phyloP scores from a whole-genome alignment of 1,140 invertebrate species.

The Hetaerina americana region DNA sequence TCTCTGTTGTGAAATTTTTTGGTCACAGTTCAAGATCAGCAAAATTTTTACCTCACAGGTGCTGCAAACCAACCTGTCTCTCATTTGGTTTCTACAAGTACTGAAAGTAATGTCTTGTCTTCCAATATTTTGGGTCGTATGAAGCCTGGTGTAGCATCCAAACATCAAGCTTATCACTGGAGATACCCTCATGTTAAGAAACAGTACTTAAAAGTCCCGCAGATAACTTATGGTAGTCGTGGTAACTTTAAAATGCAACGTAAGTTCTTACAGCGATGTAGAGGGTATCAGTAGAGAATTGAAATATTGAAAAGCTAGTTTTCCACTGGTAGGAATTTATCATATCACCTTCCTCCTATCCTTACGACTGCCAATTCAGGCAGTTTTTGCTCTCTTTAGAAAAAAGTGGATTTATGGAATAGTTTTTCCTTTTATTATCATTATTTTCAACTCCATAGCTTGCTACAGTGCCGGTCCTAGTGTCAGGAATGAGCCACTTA shows the following conservation, averaged over 20 bases:
- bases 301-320: not conserved
- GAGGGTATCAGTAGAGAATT: not conserved
- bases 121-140: not conserved
- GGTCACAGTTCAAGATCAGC: not conserved
- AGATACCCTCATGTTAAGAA: constrained; percentile 5
- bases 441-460: not conserved
- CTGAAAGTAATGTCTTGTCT: constrained; percentile 3
- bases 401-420: not conserved
- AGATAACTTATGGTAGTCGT: constrained; percentile 10
- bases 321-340: not conserved
- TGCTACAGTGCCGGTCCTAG: not conserved
- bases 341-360: not conserved
- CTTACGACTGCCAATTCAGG: not conserved
- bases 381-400: not conserved
- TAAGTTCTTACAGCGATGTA: not conserved
- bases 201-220: constrained; percentile 13
- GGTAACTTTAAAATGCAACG: constrained; percentile 6
- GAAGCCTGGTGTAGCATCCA: not conserved
- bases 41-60: constrained; percentile 4
- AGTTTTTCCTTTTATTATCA: not conserved
- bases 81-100: not conserved
- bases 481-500: too few relatives aligned
- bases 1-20: not conserved
- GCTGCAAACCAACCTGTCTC: not conserved
- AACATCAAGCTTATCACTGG: constrained; percentile 4